Conservation (phyloP, 2,797 vertebrate species). For the Mormyrus hasselquistii region DNA sequence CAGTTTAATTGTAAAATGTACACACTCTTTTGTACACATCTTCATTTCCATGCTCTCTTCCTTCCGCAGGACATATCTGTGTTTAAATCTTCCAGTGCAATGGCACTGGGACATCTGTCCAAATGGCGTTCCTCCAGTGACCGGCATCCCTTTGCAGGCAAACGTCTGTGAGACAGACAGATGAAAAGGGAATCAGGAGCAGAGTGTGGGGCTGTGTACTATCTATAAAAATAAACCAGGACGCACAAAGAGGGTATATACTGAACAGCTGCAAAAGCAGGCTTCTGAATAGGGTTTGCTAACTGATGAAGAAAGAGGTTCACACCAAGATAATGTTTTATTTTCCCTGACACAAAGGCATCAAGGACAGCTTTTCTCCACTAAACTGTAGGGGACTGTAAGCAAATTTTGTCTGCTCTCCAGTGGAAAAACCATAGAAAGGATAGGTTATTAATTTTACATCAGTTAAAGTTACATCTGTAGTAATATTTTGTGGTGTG, state of each 20-base stretch:
- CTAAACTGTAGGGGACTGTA: not conserved
- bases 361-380: not conserved
- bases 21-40: constrained; percentile 26
- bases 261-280: constrained; percentile 96
- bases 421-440: not conserved
- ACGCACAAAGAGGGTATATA: constrained; percentile 92
- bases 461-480: too few relatives aligned
- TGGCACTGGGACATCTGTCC: constrained; percentile 81
- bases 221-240: constrained; percentile 99
- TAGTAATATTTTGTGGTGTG: constrained; percentile 46
- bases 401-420: not conserved
- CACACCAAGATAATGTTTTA: constrained; percentile 64
- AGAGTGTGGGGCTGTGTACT: constrained; percentile 83
- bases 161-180: constrained; percentile 43
- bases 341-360: constrained; percentile 37
- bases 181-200: constrained; percentile 45
- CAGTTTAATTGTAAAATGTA: constrained; percentile 46
- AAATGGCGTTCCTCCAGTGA: constrained; percentile 45
- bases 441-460: not conserved
- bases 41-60: constrained; percentile 1
- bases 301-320: constrained; percentile 67
- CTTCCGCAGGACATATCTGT: constrained; percentile 50
- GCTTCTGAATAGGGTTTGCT: constrained; percentile 66
- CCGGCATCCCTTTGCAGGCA: constrained; percentile 39
- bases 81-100: constrained; percentile 62